Conservation (phyloP, 2,113 vertebrate species). For the Heteronetta atricapilla region DNA sequence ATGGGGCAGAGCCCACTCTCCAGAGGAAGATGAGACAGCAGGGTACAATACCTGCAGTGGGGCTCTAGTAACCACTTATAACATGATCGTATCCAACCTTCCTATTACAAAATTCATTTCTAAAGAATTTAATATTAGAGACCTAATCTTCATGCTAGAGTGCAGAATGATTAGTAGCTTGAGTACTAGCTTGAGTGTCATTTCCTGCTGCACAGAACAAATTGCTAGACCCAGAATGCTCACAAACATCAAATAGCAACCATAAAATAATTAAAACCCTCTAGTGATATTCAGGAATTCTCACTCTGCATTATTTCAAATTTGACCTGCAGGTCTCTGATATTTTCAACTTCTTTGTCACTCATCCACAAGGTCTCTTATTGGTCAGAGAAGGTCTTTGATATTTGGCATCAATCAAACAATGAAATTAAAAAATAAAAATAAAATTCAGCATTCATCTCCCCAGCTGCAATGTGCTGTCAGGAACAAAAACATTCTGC, state of each 20-base stretch:
- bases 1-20: background rate
- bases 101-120: background rate
- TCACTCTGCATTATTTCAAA: background rate
- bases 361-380: background rate
- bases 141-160: background rate
- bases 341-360: background rate
- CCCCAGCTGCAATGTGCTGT: background rate
- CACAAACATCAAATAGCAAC: background rate
- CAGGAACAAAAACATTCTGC: background rate
- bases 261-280: background rate
- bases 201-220: background rate
- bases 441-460: background rate
- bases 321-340: background rate
- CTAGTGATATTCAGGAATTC: background rate
- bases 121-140: background rate
- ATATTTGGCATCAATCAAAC: background rate
- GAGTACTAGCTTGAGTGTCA: too few species aligned
- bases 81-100: background rate
- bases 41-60: background rate
- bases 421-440: background rate
- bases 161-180: background rate
- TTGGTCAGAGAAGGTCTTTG: background rate
- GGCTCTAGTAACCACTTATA: background rate
- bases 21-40: rapidly evolving
- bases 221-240: background rate